Conservation (phyloP, 2,113 vertebrate species). For the Actenoides hombroni region DNA sequence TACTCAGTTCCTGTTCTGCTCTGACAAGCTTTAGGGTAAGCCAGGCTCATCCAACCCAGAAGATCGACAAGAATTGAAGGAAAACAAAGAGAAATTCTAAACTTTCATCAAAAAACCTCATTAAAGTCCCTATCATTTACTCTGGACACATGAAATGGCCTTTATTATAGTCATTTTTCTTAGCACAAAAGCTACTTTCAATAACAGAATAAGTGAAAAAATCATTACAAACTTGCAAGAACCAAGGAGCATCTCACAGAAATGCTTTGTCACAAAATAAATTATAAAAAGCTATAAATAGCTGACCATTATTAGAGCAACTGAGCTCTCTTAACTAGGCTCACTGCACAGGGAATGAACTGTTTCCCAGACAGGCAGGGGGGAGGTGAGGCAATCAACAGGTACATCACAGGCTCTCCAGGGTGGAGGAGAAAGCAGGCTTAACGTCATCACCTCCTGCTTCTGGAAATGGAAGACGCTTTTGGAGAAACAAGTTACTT, state of each 20-base stretch:
- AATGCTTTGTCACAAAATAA: conserved; percentile 36
- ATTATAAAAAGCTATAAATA: conserved; percentile 53
- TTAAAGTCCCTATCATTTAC: conserved; percentile 9
- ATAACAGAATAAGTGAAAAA: conserved; percentile 23
- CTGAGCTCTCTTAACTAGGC: not conserved
- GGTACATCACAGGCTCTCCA: not conserved
- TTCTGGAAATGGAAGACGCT: not conserved
- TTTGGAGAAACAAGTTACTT: not conserved
- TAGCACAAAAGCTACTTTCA: conserved; percentile 35
- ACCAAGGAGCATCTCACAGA: conserved; percentile 25
- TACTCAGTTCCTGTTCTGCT: not conserved
- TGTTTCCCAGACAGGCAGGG: not conserved
- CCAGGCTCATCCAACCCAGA: not conserved
- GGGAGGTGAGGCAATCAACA: not conserved
- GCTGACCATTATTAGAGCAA: conserved; percentile 24
- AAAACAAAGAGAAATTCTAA: conserved; percentile 18
- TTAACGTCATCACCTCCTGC: not conserved
- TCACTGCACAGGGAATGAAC: not conserved
- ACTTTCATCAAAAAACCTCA: not conserved
- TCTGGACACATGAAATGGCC: not conserved
- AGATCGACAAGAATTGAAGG: not conserved
- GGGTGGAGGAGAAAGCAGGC: not conserved
- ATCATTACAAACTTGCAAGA: conserved; percentile 32
- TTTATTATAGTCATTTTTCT: conserved; percentile 16
- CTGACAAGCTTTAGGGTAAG: not conserved